phyloP scores from a whole-genome alignment of 2,113 vertebrate species.

The Piaya cayana region DNA sequence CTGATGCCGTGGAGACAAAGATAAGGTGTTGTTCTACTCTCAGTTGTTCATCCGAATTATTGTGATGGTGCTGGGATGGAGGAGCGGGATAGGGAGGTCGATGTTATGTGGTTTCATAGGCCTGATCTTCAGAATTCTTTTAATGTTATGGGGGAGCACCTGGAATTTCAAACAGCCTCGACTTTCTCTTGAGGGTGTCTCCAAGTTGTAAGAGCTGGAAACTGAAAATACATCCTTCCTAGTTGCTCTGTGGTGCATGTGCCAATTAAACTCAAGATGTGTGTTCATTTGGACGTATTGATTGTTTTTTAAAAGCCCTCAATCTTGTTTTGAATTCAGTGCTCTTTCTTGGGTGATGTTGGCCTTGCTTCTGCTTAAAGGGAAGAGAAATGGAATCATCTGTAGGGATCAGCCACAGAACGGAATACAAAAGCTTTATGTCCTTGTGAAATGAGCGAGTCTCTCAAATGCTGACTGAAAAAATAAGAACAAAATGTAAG shows the following conservation, averaged over 20 bases:
- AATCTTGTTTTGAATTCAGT: neutral
- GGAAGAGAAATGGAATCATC: neutral
- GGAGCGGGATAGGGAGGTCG: neutral
- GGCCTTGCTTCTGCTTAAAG: neutral
- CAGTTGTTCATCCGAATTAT: neutral
- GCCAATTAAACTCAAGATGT: neutral
- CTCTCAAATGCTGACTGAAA: neutral
- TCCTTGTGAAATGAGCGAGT: neutral
- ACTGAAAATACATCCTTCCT: neutral
- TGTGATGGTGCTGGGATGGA: neutral
- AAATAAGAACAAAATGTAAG: neutral
- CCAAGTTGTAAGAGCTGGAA: neutral
- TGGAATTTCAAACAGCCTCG: neutral
- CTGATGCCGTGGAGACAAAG: neutral
- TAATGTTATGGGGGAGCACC: neutral
- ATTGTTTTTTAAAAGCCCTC: neutral
- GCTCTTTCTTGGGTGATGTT: neutral
- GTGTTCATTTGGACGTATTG: neutral
- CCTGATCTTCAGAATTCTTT: neutral
- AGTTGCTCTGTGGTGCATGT: neutral
- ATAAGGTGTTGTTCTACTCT: neutral
- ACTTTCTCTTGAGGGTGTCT: neutral
- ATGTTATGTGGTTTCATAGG: neutral
- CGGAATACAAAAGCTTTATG: neutral
- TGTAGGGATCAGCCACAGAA: neutral